These are phyloP conservation scores for Drosophila athabasca DNA, from an alignment of 1,140 invertebrate species.

Conservation along the genomic window DNA sequence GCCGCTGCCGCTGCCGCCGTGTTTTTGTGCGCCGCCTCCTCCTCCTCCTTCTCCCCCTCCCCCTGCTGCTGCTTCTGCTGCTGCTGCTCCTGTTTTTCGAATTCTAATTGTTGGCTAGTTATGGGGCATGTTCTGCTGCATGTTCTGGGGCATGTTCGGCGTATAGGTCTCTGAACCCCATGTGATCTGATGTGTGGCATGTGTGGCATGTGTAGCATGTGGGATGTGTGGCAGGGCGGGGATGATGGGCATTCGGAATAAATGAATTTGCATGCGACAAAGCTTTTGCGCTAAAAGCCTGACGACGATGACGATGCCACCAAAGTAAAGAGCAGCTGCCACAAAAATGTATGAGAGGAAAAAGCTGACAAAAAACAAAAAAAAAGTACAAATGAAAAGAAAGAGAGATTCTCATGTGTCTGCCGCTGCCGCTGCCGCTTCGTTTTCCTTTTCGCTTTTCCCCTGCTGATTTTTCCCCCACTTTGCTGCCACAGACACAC, in stretches of 20 bases:
- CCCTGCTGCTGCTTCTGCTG: neutral
- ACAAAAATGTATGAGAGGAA: slow-evolving; percentile 25
- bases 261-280: slow-evolving; percentile 70
- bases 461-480: slow-evolving; percentile 21
- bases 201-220: no score
- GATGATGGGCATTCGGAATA: slow-evolving; percentile 59
- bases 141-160: slow-evolving; percentile 2
- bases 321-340: slow-evolving; percentile 33
- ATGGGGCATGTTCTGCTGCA: slow-evolving; percentile 8
- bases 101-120: slow-evolving; percentile 44
- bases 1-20: slow-evolving; percentile 33
- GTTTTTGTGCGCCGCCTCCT: slow-evolving; percentile 31
- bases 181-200: slow-evolving; percentile 1
- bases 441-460: slow-evolving; percentile 7
- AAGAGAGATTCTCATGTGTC: slow-evolving; percentile 35
- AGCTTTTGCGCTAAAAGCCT: slow-evolving; percentile 52
- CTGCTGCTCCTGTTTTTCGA: no score
- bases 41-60: slow-evolving; percentile 4
- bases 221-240: no score
- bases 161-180: slow-evolving; percentile 50
- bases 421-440: neutral
- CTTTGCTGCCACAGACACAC: slow-evolving; percentile 35
- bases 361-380: slow-evolving; percentile 14
- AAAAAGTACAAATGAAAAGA: slow-evolving; percentile 17
- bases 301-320: slow-evolving; percentile 19